phyloP scores from a whole-genome alignment of 2,888 invertebrate species.

The Hydrotaea diabolus region DNA sequence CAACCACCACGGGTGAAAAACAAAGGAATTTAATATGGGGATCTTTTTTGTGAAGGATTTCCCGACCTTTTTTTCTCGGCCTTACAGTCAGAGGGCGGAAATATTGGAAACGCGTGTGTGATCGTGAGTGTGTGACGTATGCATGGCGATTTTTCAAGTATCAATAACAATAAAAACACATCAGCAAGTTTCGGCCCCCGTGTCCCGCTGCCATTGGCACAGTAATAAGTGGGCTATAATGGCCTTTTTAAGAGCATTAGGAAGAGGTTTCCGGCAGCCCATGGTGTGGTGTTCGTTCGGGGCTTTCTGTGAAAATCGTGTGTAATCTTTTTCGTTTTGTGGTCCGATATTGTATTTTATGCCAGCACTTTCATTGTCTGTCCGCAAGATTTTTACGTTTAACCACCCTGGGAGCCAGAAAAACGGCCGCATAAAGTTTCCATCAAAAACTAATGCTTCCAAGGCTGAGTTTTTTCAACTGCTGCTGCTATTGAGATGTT shows the following conservation, averaged over 20 bases:
- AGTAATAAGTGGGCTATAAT: background rate
- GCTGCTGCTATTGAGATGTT: background rate
- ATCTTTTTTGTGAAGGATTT: constrained; percentile 11
- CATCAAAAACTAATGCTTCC: background rate
- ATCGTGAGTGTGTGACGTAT: constrained; percentile 20
- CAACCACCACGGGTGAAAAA: background rate
- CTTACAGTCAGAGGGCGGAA: background rate
- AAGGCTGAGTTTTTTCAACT: background rate
- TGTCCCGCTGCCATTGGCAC: background rate
- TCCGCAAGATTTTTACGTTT: background rate
- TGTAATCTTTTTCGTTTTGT: too few relatives aligned
- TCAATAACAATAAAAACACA: constrained; percentile 12
- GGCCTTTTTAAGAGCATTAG: background rate
- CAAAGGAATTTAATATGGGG: constrained; percentile 35
- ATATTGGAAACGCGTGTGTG: background rate
- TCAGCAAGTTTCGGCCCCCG: background rate
- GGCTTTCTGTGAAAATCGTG: too few relatives aligned
- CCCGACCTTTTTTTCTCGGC: too few relatives aligned
- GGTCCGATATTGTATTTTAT: background rate
- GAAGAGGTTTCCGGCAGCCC: background rate
- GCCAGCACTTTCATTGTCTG: background rate
- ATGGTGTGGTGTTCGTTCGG: background rate
- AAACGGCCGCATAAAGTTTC: background rate
- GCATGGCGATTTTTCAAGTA: background rate
- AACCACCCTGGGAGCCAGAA: constrained; percentile 15